A percentile compares a stretch with the other conserved stretches of the same genome.
Conservation (phyloP, 2,113 vertebrate genomes). For the Tor tambroides region DNA sequence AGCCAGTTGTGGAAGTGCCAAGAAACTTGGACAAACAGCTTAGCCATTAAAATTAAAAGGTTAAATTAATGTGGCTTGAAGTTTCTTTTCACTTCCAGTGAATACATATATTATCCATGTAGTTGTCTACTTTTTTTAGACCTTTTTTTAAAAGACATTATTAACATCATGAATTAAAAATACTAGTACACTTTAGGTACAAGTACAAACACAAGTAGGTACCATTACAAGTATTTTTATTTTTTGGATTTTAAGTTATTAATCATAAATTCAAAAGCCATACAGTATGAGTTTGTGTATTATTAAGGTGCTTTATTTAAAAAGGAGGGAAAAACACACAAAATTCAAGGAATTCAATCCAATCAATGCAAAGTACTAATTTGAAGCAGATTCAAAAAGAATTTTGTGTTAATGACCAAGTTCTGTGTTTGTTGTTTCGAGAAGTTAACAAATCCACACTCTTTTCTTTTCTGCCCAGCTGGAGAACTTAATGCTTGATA, state of each 20-base stretch:
- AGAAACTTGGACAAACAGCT: slow-evolving; percentile 56
- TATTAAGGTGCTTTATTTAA: background rate
- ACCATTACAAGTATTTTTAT: too few species aligned
- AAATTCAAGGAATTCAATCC: background rate
- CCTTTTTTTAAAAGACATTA: background rate
- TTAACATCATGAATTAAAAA: background rate
- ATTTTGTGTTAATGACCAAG: too few species aligned
- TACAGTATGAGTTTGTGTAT: background rate
- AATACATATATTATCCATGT: slow-evolving; percentile 48
- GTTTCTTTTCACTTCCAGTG: slow-evolving; percentile 61
- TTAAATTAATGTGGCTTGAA: slow-evolving; percentile 69
- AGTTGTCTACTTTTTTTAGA: slow-evolving; percentile 2
- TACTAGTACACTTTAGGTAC: background rate
- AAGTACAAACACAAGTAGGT: background rate
- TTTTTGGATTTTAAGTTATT: background rate
- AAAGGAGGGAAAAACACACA: background rate
- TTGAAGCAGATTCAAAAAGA: background rate
- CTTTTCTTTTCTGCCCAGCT: slow-evolving; percentile 75
- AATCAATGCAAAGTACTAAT: background rate
- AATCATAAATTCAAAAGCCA: background rate
- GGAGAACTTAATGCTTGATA: slow-evolving; percentile 98
- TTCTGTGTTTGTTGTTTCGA: background rate
- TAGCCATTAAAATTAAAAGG: slow-evolving; percentile 77
- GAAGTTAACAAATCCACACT: background rate
- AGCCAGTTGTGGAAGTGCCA: slow-evolving; percentile 52